A percentile compares a stretch with the other conserved stretches of the same genome.
Evolutionary conservation across 2,113 vertebrate genomes (phyloP).

Genomic region (Nothocercus julius): DNA sequence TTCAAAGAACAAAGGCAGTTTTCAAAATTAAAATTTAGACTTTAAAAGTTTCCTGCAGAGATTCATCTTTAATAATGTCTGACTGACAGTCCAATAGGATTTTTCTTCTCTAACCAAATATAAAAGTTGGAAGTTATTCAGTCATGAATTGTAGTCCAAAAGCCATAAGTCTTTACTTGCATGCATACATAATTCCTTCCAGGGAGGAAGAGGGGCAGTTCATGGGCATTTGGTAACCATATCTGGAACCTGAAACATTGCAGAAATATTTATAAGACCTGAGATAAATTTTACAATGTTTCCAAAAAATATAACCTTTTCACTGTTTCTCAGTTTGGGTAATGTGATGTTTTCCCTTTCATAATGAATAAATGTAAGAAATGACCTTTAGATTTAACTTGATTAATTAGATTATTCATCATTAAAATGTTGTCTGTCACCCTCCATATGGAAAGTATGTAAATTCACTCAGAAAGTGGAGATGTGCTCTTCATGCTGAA

Average conservation of each 20-base stretch:
- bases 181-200: neutral
- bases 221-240: rapidly evolving
- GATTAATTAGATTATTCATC: conserved; percentile 14
- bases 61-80: neutral
- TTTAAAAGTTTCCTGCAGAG: neutral
- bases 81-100: neutral
- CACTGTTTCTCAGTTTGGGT: neutral
- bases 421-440: conserved; percentile 21
- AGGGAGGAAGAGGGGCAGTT: neutral
- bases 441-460: neutral
- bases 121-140: neutral
- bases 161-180: neutral
- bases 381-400: conserved; percentile 1
- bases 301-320: neutral
- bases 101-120: neutral
- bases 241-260: neutral
- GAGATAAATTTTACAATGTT: neutral
- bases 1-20: neutral
- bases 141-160: neutral
- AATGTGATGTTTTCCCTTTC: neutral
- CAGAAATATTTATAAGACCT: neutral
- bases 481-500: neutral
- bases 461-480: neutral
- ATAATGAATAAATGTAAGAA: conserved; percentile 14
- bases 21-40: neutral